These are phyloP conservation scores for Silurus meridionalis DNA, from an alignment of 2,113 vertebrate species.

Conservation along the genomic window DNA sequence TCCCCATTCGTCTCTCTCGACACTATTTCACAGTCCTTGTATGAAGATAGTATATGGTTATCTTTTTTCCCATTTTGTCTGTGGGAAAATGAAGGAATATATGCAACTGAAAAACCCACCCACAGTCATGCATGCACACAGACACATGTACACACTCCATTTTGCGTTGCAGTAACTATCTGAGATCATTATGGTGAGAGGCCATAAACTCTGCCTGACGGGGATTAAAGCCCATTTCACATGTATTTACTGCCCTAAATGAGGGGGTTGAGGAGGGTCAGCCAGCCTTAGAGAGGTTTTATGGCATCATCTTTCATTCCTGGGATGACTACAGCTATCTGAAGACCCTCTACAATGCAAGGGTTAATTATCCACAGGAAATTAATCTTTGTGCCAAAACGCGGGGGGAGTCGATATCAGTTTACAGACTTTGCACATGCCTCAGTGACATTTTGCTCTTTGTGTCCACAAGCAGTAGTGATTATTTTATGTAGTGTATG, in stretches of 20 bases:
- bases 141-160: background rate
- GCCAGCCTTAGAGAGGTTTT: slow-evolving; percentile 13
- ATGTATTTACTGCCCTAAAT: slow-evolving; percentile 43
- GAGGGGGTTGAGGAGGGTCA: slow-evolving; percentile 30
- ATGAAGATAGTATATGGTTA: background rate
- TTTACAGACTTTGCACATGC: slow-evolving; percentile 28
- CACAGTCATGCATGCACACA: background rate
- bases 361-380: slow-evolving; percentile 28
- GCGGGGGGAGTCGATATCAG: background rate
- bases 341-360: background rate
- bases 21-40: background rate
- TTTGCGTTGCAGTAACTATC: background rate
- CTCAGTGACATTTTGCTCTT: background rate
- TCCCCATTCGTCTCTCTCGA: background rate
- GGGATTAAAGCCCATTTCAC: slow-evolving; percentile 43
- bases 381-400: slow-evolving; percentile 17
- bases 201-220: slow-evolving; percentile 30
- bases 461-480: background rate
- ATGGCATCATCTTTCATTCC: slow-evolving; percentile 36
- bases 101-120: background rate
- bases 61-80: background rate
- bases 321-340: background rate
- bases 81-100: background rate
- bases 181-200: background rate
- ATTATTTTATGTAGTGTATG: background rate